Evolutionary conservation across 2,888 invertebrate genomes (phyloP).

Genomic region (Pediacus dermestoides): DNA sequence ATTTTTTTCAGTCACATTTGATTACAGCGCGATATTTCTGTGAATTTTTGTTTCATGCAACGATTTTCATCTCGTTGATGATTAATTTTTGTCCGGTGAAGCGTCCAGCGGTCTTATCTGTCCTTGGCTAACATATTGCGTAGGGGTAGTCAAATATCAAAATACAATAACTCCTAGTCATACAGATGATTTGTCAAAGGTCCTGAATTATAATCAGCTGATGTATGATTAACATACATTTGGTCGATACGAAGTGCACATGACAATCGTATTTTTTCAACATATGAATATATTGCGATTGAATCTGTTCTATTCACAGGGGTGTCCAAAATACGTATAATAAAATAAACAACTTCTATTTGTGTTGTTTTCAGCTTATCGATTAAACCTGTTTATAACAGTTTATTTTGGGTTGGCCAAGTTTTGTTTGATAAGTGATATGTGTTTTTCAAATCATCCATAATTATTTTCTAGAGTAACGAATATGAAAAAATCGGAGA

Average conservation of each 20-base stretch:
- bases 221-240: conserved; percentile 22
- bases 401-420: too few species aligned
- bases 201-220: conserved; percentile 22
- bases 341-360: too few species aligned
- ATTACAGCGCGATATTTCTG: too few species aligned
- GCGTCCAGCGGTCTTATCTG: conserved; percentile 32
- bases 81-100: conserved; percentile 27
- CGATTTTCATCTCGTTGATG: not conserved
- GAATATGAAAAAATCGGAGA: too few species aligned
- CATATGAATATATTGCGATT: conserved; percentile 39
- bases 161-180: conserved; percentile 42
- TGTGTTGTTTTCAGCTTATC: too few species aligned
- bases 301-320: conserved; percentile 27
- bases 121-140: conserved; percentile 43
- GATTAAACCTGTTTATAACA: too few species aligned
- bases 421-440: too few species aligned
- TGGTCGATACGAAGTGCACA: conserved; percentile 38
- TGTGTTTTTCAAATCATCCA: too few species aligned
- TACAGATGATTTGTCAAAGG: conserved; percentile 25
- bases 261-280: conserved; percentile 45
- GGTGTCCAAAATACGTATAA: conserved; percentile 27
- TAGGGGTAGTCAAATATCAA: conserved; percentile 46
- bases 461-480: too few species aligned
- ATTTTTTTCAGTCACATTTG: too few species aligned
- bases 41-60: too few species aligned